Evolutionary conservation across 1,140 invertebrate genomes (phyloP).

Genomic region (Anadara kagoshimensis): DNA sequence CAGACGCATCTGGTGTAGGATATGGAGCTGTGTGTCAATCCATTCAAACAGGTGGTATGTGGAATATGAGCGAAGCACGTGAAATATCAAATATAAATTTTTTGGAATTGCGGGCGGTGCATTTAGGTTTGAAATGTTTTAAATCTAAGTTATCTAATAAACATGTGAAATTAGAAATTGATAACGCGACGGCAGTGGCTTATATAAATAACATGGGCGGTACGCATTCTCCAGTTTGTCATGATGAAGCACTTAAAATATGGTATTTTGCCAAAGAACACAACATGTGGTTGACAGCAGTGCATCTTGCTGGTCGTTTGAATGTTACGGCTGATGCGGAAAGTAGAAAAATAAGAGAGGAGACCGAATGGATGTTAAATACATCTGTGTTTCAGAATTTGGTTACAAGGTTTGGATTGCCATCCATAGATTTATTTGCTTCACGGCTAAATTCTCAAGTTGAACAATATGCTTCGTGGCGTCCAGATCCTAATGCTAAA

Average conservation of each 20-base stretch:
- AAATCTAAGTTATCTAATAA: conserved; percentile 1
- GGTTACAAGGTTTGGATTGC: neutral
- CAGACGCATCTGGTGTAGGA: conserved; percentile 19
- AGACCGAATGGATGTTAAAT: conserved; percentile 28
- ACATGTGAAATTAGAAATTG: conserved; percentile 32
- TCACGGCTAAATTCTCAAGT: conserved; percentile 39
- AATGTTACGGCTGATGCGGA: conserved; percentile 21
- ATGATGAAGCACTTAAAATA: conserved; percentile 25
- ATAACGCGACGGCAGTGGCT: conserved; percentile 41
- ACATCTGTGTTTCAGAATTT: neutral
- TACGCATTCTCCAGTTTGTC: conserved; percentile 11
- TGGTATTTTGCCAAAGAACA: conserved; percentile 8
- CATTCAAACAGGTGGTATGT: conserved; percentile 24
- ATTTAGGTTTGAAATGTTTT: conserved; percentile 27
- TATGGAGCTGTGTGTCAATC: conserved; percentile 24
- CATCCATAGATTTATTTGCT: conserved; percentile 45
- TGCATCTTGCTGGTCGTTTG: conserved; percentile 20
- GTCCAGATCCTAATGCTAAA: conserved; percentile 32
- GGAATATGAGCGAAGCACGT: conserved; percentile 8
- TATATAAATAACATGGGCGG: conserved; percentile 47
- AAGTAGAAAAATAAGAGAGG: conserved; percentile 17
- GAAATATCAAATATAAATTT: conserved; percentile 47
- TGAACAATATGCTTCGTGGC: conserved; percentile 25
- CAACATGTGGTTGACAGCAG: conserved; percentile 20
- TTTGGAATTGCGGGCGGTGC: conserved; percentile 27